Conservation (phyloP, 2,113 vertebrate genomes). For the Myrmophylax atrothorax region DNA sequence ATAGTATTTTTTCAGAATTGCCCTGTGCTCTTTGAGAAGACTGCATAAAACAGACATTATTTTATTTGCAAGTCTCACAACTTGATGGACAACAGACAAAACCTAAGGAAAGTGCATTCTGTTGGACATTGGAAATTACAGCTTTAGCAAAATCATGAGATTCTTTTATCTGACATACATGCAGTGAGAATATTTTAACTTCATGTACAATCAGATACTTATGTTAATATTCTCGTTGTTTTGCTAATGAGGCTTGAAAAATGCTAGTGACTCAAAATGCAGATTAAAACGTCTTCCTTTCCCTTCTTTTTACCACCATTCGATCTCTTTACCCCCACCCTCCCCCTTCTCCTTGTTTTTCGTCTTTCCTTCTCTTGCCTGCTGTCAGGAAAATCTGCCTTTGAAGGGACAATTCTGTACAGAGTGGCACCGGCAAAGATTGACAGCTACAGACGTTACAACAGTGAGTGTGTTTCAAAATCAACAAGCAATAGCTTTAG, state of each 20-base stretch:
- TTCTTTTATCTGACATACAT: conserved; percentile 25
- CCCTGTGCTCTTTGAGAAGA: neutral
- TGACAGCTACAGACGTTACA: conserved; percentile 85
- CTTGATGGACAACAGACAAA: neutral
- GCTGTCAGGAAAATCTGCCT: conserved; percentile 85
- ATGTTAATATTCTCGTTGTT: conserved; percentile 59
- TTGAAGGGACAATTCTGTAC: conserved; percentile 83
- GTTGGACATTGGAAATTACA: neutral
- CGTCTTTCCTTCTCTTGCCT: conserved; percentile 75
- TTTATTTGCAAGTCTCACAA: neutral
- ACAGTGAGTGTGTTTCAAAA: conserved; percentile 81
- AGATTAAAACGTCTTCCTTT: conserved; percentile 80
- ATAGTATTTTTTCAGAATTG: neutral
- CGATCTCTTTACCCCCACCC: conserved; percentile 58
- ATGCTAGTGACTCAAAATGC: conserved; percentile 64
- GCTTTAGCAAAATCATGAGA: conserved; percentile 29
- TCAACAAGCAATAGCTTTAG: conserved; percentile 67
- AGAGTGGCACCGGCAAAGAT: conserved; percentile 80
- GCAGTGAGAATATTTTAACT: conserved; percentile 8
- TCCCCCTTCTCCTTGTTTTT: conserved; percentile 65
- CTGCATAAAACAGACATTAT: neutral
- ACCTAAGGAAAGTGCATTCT: neutral
- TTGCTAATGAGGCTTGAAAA: conserved; percentile 69
- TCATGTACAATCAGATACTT: conserved; percentile 40
- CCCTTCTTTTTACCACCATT: conserved; percentile 77